Conservation (phyloP, 2,888 invertebrate genomes). For the Mythimna lalbum region DNA sequence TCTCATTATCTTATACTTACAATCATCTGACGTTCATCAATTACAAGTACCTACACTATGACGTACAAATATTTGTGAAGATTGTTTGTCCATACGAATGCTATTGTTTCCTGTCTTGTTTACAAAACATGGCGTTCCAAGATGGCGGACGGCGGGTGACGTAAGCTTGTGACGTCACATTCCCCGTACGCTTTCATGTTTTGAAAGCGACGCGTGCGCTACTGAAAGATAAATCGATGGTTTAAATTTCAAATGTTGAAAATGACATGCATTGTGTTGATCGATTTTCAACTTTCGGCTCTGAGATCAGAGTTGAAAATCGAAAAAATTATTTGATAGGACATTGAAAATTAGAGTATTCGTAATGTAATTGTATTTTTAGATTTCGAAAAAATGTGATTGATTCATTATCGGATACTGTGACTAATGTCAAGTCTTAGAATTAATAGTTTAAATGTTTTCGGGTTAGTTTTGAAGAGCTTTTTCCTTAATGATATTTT, state of each 20-base stretch:
- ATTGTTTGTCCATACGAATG: conserved; percentile 79
- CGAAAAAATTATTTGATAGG: not conserved
- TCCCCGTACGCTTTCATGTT: conserved; percentile 71
- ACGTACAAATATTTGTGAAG: conserved; percentile 69
- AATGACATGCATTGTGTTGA: not conserved
- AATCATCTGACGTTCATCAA: conserved; percentile 35
- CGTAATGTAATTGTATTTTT: conserved; percentile 61
- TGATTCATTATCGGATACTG: conserved; percentile 65
- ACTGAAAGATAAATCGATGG: conserved; percentile 70
- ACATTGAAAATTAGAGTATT: not conserved
- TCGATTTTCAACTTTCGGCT: not conserved
- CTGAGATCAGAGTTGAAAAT: not conserved
- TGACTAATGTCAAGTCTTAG: conserved; percentile 53
- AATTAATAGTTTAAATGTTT: conserved; percentile 36
- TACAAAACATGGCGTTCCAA: conserved; percentile 80
- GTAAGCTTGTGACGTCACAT: conserved; percentile 76
- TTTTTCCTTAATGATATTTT: conserved; percentile 44
- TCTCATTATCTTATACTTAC: conserved; percentile 25
- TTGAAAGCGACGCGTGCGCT: conserved; percentile 72
- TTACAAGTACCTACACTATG: conserved; percentile 49
- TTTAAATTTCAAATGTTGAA: not conserved
- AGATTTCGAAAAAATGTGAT: conserved; percentile 60
- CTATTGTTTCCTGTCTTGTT: conserved; percentile 78
- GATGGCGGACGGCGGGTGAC: conserved; percentile 70
- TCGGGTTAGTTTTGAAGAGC: conserved; percentile 39